Percentiles rank a stretch among this genome's conserved stretches.
phyloP scores from a whole-genome alignment of 1,140 invertebrate genomes.

The Heliconius himera region DNA sequence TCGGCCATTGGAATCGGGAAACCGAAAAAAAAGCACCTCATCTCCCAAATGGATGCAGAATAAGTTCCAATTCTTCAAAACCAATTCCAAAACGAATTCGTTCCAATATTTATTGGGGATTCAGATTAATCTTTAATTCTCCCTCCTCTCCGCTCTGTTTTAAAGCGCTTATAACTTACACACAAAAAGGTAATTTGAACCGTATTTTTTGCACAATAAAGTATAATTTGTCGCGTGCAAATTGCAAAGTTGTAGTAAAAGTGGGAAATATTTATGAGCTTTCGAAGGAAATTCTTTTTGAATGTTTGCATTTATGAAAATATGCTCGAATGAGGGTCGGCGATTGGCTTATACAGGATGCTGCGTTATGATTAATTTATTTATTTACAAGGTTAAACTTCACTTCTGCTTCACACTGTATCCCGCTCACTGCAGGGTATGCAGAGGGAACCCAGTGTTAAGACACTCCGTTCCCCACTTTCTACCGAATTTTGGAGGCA shows the following conservation, averaged over 20 bases:
- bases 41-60: conserved; percentile 72
- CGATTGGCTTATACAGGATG: conserved; percentile 57
- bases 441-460: too few species aligned
- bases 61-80: conserved; percentile 78
- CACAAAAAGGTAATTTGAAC: conserved; percentile 40
- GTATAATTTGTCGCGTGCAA: background rate
- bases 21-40: conserved; percentile 66
- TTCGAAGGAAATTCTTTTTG: conserved; percentile 79
- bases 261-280: conserved; percentile 80
- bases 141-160: conserved; percentile 55
- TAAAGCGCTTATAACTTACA: conserved; percentile 54
- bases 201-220: conserved; percentile 31
- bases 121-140: conserved; percentile 79
- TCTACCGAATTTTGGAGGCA: too few species aligned
- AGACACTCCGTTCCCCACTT: too few species aligned
- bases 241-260: conserved; percentile 59
- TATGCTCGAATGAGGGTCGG: conserved; percentile 73
- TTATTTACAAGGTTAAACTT: background rate
- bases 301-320: conserved; percentile 82
- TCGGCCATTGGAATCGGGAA: background rate
- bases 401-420: too few species aligned
- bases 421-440: too few species aligned
- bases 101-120: conserved; percentile 78
- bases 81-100: conserved; percentile 73
- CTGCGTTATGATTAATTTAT: background rate